phyloP scores from a whole-genome alignment of 2,113 vertebrate species.

The Platysternon megacephalum region DNA sequence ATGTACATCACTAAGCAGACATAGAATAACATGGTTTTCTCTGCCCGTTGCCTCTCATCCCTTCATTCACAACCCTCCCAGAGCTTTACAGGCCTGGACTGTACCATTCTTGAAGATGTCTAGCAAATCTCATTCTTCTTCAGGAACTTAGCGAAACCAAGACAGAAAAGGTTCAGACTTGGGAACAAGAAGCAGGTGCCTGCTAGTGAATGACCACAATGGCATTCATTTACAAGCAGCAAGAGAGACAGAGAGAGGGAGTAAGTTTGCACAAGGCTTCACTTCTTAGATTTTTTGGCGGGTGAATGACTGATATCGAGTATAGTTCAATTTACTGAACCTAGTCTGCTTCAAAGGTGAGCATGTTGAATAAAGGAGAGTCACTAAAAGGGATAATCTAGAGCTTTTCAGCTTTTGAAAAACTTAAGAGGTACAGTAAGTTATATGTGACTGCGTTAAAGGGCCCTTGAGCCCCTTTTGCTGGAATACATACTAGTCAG shows the following conservation, averaged over 20 bases:
- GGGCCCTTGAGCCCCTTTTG: not conserved
- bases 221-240: not conserved
- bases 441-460: not conserved
- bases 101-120: not conserved
- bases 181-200: not conserved
- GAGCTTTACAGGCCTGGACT: not conserved
- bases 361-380: accelerated
- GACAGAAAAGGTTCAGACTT: not conserved
- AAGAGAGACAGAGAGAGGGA: not conserved
- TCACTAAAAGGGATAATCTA: not conserved
- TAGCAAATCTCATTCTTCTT: not conserved
- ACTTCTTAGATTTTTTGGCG: not conserved
- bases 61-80: not conserved
- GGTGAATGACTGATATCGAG: not conserved
- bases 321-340: not conserved
- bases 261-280: not conserved
- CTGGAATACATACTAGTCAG: not conserved
- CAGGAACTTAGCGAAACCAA: not conserved
- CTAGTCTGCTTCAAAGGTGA: not conserved
- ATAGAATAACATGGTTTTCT: not conserved
- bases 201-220: not conserved
- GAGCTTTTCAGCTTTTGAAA: not conserved
- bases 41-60: not conserved
- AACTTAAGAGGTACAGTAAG: not conserved
- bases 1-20: not conserved